Percentiles rank a stretch among this genome's conserved stretches.
Conservation (phyloP, 2,113 vertebrate genomes). For the Acrocephalus arundinaceus region DNA sequence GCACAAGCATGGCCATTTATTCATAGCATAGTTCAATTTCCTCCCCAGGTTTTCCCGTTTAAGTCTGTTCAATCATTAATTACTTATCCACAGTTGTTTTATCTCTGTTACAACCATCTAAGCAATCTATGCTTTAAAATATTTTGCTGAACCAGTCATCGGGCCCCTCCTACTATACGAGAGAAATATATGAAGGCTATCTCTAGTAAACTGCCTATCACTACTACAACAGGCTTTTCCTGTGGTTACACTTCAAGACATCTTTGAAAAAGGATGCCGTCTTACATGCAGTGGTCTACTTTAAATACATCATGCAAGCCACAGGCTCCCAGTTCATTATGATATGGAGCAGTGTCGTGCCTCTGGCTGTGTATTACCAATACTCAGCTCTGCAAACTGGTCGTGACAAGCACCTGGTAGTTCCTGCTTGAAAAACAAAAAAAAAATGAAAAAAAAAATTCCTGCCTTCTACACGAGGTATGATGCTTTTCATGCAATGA, state of each 20-base stretch:
- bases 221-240: background rate
- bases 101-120: background rate
- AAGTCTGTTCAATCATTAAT: background rate
- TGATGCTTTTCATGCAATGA: background rate
- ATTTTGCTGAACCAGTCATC: background rate
- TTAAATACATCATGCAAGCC: background rate
- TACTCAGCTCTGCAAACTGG: background rate
- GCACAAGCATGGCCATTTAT: background rate
- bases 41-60: background rate
- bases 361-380: background rate
- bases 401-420: background rate
- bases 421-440: background rate
- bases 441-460: background rate
- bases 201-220: background rate
- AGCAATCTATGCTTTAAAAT: background rate
- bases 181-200: background rate
- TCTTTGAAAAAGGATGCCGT: background rate
- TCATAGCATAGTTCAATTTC: background rate
- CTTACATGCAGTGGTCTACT: background rate
- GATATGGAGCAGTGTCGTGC: background rate
- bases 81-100: background rate
- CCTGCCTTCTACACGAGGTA: background rate
- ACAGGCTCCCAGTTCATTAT: background rate
- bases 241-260: background rate
- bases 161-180: background rate